Percentiles rank a stretch among this genome's conserved stretches.
These are phyloP conservation scores for Trichogramma evanescens DNA, from an alignment of 2,888 invertebrate genomes.

Conservation along the genomic window DNA sequence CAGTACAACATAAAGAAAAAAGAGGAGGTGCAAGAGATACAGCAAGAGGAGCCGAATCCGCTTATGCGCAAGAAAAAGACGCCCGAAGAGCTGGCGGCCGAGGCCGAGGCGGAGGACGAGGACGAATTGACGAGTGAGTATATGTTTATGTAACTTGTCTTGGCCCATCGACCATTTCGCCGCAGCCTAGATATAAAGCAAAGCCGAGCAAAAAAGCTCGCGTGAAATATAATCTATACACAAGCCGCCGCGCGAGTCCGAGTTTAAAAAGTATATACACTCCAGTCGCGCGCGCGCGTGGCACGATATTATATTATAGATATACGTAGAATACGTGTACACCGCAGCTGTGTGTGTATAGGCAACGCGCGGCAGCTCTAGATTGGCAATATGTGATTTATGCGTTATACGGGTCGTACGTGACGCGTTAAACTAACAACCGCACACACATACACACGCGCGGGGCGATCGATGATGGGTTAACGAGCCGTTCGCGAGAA, in stretches of 20 bases:
- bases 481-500: constrained; percentile 32
- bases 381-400: too few relatives aligned
- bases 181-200: too few relatives aligned
- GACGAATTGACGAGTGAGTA: constrained; percentile 91
- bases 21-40: constrained; percentile 78
- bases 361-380: too few relatives aligned
- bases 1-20: constrained; percentile 99
- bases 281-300: too few relatives aligned
- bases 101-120: constrained; percentile 91
- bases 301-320: too few relatives aligned
- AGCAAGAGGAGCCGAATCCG: constrained; percentile 83
- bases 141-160: not conserved
- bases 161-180: too few relatives aligned
- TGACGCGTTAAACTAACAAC: constrained; percentile 4
- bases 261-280: too few relatives aligned
- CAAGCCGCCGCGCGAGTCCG: too few relatives aligned
- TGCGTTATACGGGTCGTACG: not conserved
- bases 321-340: too few relatives aligned
- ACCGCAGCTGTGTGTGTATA: too few relatives aligned
- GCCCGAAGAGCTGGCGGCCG: constrained; percentile 93
- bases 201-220: too few relatives aligned
- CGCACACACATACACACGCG: constrained; percentile 7
- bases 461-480: constrained; percentile 32
- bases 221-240: too few relatives aligned
- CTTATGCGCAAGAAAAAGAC: constrained; percentile 98